A percentile compares a stretch with the other conserved stretches of the same genome.
Evolutionary conservation across 2,113 vertebrate species (phyloP).

Genomic region (Spilogale gracilis): DNA sequence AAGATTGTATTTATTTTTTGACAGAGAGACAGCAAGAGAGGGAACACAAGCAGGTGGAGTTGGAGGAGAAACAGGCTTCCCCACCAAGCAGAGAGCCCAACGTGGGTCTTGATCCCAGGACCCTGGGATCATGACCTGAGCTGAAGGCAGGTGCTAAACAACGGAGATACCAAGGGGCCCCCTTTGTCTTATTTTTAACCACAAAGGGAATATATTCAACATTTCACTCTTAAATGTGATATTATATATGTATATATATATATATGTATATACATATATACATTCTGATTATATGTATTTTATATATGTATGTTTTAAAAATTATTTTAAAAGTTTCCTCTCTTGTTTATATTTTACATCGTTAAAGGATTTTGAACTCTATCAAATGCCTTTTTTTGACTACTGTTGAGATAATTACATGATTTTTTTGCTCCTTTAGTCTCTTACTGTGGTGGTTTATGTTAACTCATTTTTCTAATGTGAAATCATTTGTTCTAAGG

Average conservation of each 20-base stretch:
- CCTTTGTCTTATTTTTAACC: neutral
- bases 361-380: neutral
- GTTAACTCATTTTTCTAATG: neutral
- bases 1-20: too few relatives aligned
- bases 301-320: neutral
- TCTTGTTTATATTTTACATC: conserved; percentile 27
- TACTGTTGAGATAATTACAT: neutral
- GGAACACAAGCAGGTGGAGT: too few relatives aligned
- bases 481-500: neutral
- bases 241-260: neutral
- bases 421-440: conserved; percentile 1
- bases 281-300: neutral
- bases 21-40: too few relatives aligned
- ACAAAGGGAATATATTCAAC: conserved; percentile 23
- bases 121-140: too few relatives aligned
- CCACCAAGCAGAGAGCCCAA: too few relatives aligned
- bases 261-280: neutral
- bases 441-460: neutral
- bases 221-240: neutral
- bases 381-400: neutral
- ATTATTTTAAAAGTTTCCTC: neutral
- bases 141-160: too few relatives aligned
- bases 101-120: too few relatives aligned
- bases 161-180: too few relatives aligned
- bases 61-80: too few relatives aligned